A percentile compares a stretch with the other conserved stretches of the same genome.
Conservation (phyloP, 92 coral and sea anemone species). For the Actinostola sp. region DNA sequence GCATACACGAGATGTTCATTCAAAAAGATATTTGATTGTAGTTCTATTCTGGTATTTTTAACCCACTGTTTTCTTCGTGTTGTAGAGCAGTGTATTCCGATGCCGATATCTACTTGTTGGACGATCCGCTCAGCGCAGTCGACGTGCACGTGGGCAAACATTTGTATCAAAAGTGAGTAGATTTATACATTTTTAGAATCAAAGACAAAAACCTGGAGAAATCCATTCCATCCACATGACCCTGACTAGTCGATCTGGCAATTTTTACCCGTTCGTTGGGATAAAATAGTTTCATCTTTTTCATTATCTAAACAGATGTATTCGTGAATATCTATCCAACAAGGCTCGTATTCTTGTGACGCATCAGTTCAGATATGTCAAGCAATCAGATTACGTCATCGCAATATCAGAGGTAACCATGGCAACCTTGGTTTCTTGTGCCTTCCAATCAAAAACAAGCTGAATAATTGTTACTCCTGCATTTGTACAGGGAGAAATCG, state of each 20-base stretch:
- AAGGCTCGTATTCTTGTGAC: slow-evolving; percentile 44
- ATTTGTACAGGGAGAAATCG: slow-evolving; percentile 35
- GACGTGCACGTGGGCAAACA: slow-evolving; percentile 63
- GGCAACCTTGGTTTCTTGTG: neutral
- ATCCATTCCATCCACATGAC: no score
- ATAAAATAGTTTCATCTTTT: no score
- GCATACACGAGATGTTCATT: no score
- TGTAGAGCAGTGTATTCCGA: slow-evolving; percentile 71
- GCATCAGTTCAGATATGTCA: slow-evolving; percentile 44
- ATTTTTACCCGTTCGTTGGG: no score
- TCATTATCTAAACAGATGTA: slow-evolving; percentile 19
- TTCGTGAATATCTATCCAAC: slow-evolving; percentile 21
- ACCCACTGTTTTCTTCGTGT: neutral
- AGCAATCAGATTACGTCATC: slow-evolving; percentile 31
- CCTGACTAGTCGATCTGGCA: no score
- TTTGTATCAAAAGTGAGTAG: slow-evolving; percentile 45
- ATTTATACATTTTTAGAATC: neutral
- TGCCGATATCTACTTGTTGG: slow-evolving; percentile 55
- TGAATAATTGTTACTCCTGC: neutral
- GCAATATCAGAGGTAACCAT: slow-evolving; percentile 40
- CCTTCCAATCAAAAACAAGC: neutral
- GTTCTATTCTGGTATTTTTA: no score
- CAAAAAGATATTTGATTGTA: no score
- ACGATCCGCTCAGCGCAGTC: slow-evolving; percentile 70
- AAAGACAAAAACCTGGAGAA: no score